phyloP scores from a whole-genome alignment of 1,140 invertebrate genomes.

The Drosophila obscura region DNA sequence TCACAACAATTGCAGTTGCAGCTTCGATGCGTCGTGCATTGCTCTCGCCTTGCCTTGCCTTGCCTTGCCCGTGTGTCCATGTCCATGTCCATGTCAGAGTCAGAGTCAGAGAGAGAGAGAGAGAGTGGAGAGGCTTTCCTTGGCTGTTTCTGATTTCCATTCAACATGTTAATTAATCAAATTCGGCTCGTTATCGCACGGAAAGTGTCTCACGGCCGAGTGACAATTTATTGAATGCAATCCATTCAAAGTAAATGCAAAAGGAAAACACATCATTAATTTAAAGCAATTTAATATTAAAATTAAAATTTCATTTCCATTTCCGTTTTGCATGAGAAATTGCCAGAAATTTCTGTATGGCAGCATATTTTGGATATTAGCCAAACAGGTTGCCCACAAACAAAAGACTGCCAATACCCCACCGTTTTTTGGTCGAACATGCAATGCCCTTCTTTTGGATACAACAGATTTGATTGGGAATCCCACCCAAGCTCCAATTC shows the following conservation, averaged over 20 bases:
- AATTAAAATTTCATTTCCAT: slow-evolving; percentile 23
- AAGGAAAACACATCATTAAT: slow-evolving; percentile 25
- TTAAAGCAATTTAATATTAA: slow-evolving; percentile 8
- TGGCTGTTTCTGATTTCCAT: slow-evolving; percentile 44
- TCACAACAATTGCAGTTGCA: slow-evolving; percentile 49
- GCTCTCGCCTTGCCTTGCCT: slow-evolving; percentile 44
- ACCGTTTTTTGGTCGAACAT: not conserved
- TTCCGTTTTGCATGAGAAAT: slow-evolving; percentile 36
- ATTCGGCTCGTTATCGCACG: slow-evolving; percentile 67
- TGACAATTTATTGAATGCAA: slow-evolving; percentile 73
- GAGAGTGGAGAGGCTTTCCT: slow-evolving; percentile 9
- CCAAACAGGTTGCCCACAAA: slow-evolving; percentile 35
- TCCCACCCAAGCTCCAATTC: no score
- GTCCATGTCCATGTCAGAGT: slow-evolving; percentile 33
- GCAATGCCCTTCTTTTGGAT: slow-evolving; percentile 7
- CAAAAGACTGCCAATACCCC: slow-evolving; percentile 19
- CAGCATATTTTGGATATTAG: slow-evolving; percentile 22
- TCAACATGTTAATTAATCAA: slow-evolving; percentile 67
- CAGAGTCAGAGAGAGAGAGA: slow-evolving; percentile 16
- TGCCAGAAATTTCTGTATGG: not conserved
- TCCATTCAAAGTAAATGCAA: slow-evolving; percentile 35
- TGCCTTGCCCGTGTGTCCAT: slow-evolving; percentile 49
- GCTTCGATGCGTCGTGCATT: slow-evolving; percentile 10
- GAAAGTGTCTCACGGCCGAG: slow-evolving; percentile 67
- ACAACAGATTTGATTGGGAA: no score